These are phyloP conservation scores for Ephydatia muelleri DNA, from an alignment of 37 sponge, comb jelly and placozoan genomes.

Conservation along the genomic window DNA sequence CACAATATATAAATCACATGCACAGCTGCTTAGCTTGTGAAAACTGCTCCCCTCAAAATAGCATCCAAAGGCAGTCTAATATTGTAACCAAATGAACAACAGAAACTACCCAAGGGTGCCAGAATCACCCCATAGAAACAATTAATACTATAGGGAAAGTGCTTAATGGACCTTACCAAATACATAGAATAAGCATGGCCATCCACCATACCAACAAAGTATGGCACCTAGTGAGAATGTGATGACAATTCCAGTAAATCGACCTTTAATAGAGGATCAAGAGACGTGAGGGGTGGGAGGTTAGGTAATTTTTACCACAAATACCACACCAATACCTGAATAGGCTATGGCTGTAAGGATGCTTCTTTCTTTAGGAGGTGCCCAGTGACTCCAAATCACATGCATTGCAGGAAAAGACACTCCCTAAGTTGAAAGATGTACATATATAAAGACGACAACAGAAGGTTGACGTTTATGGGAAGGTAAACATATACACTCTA, in stretches of 20 bases:
- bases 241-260: slow-evolving; percentile 75
- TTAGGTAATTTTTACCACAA: not conserved
- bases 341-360: slow-evolving; percentile 68
- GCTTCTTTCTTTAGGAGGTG: slow-evolving; percentile 88
- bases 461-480: too few relatives aligned
- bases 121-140: too few relatives aligned
- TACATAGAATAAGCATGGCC: slow-evolving; percentile 92
- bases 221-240: slow-evolving; percentile 84
- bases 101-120: too few relatives aligned
- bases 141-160: too few relatives aligned
- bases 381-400: slow-evolving; percentile 90
- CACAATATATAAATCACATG: not conserved
- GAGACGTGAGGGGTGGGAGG: not conserved
- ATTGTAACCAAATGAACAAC: too few relatives aligned
- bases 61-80: too few relatives aligned
- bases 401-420: slow-evolving; percentile 95
- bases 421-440: slow-evolving; percentile 50
- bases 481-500: too few relatives aligned
- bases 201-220: slow-evolving; percentile 81
- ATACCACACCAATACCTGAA: slow-evolving; percentile 42
- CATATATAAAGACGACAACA: not conserved
- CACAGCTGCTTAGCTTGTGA: not conserved
- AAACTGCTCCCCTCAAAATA: not conserved
- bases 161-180: slow-evolving; percentile 76
- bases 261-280: slow-evolving; percentile 49